These are phyloP conservation scores for Ptycholaimellus sp. DNA, from an alignment of 2,888 invertebrate genomes.

Conservation along the genomic window DNA sequence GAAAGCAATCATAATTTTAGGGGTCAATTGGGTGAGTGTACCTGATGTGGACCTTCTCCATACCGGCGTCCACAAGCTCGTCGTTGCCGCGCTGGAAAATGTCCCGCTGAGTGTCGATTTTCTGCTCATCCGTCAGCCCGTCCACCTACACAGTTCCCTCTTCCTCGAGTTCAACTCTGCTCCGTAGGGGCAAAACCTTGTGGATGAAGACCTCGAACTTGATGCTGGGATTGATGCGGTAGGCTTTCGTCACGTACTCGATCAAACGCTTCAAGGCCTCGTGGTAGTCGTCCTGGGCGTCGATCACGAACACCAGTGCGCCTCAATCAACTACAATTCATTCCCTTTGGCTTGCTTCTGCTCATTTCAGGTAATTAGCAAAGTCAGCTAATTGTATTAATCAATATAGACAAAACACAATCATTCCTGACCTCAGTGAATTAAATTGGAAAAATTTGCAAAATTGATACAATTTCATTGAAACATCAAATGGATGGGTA, in stretches of 20 bases:
- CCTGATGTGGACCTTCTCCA: constrained; percentile 54
- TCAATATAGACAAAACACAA: too few species aligned
- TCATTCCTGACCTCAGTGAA: too few species aligned
- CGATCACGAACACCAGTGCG: constrained; percentile 91
- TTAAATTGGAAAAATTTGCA: too few species aligned
- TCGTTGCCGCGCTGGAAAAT: constrained; percentile 89
- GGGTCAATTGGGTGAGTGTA: too few species aligned
- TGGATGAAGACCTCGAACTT: constrained; percentile 90
- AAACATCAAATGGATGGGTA: too few species aligned
- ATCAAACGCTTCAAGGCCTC: constrained; percentile 78
- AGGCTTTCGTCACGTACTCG: constrained; percentile 69
- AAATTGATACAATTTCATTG: too few species aligned
- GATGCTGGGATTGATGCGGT: constrained; percentile 75
- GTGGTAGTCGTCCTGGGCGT: constrained; percentile 89
- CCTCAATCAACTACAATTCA: too few species aligned
- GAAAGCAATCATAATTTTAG: too few species aligned
- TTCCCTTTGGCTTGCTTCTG: too few species aligned
- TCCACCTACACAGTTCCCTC: constrained; percentile 43
- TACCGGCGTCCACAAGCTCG: constrained; percentile 60
- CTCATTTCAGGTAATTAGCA: too few species aligned
- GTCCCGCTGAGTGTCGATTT: constrained; percentile 94
- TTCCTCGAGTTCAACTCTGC: background rate
- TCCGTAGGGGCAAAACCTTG: constrained; percentile 36
- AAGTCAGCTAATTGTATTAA: too few species aligned
- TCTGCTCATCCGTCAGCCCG: constrained; percentile 89